Evolutionary conservation across 1,140 invertebrate species (phyloP), one percentile per base, ranked within the genome.

Genomic region (Mercenaria mercenaria): DNA sequence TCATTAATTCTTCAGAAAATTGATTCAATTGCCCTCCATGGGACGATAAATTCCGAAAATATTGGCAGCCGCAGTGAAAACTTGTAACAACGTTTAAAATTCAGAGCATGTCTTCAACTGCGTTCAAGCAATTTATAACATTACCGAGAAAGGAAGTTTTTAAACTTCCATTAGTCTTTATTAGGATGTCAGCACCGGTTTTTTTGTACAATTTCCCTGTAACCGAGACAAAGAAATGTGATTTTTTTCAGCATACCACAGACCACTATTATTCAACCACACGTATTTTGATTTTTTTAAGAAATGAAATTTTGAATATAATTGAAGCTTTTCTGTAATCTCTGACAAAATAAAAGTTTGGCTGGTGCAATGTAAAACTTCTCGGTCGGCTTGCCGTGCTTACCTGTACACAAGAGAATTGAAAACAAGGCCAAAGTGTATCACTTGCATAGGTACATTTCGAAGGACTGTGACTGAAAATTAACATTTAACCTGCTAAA

Each of bases 81-180:
- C 34, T 32, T 72, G 67, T 72, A 39, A 72, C 67, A 72, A 72
- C 39, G 67, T 72, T 72, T 72, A 72, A 72, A 72, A 72, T 72
- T 23, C 67, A 39, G 67, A 72, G 37, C 67, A 72, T 39, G 67
- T 72, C 39, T 72, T 72, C 67, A 72, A 29, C 37, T 72, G 26
- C 3, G 34, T 26, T 23, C 34, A 39, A 6, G 67, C 67, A 72
- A 72, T 72, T 72, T 72, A 39, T 4, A 72, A 72, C 8, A 72
- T 29, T 39, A 72, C 11, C 11, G 34, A 39, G 29, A 29, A 39
- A 8, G 67, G 34, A 64, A 64, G 32, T 37, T 29, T 20, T 72
- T 6, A 72, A 39, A 72, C 18, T 39, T 72, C 11, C 67, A 72
- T 72, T 72, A 72, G 67, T 72, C 34, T 37, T 72, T 20, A 39